These are phyloP conservation scores for Rhyacichthys aspro DNA, from an alignment of 2,797 vertebrate species.

Conservation along the genomic window DNA sequence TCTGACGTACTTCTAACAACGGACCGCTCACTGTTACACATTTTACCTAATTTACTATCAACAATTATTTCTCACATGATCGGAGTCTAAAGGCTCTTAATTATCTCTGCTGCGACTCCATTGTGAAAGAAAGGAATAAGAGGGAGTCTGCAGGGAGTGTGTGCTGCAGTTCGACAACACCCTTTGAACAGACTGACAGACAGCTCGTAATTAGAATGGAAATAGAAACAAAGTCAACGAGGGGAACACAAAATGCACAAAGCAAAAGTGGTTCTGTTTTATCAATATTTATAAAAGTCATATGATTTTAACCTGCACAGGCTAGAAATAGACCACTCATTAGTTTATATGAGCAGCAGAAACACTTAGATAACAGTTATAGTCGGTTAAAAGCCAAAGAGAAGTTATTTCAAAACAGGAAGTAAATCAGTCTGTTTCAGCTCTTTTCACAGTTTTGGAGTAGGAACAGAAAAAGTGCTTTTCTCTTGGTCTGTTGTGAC, in stretches of 20 bases:
- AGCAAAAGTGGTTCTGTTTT: not conserved
- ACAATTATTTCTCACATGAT: not conserved
- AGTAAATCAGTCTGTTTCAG: no score
- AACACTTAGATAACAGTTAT: no score
- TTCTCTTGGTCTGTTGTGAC: no score
- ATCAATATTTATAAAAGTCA: conserved; percentile 22
- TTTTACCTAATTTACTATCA: not conserved
- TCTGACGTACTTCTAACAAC: no score
- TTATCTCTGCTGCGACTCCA: conserved; percentile 8
- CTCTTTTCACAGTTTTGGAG: no score
- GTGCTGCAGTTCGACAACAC: conserved; percentile 25
- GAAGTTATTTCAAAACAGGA: no score
- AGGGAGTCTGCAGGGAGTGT: conserved; percentile 25
- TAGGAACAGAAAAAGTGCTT: no score
- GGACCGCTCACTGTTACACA: not conserved
- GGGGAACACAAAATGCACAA: conserved; percentile 12
- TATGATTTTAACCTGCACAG: conserved; percentile 12
- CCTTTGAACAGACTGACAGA: conserved; percentile 33
- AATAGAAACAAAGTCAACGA: conserved; percentile 52
- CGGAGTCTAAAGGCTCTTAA: conserved; percentile 10
- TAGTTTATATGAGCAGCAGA: no score
- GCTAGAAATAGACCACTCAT: no score
- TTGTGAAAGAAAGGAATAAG: conserved; percentile 15
- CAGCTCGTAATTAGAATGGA: conserved; percentile 51
- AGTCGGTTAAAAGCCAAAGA: no score